Base-by-base conservation (phyloP, 2,113 vertebrate species). In the Malaclemys terrapin region DNA sequence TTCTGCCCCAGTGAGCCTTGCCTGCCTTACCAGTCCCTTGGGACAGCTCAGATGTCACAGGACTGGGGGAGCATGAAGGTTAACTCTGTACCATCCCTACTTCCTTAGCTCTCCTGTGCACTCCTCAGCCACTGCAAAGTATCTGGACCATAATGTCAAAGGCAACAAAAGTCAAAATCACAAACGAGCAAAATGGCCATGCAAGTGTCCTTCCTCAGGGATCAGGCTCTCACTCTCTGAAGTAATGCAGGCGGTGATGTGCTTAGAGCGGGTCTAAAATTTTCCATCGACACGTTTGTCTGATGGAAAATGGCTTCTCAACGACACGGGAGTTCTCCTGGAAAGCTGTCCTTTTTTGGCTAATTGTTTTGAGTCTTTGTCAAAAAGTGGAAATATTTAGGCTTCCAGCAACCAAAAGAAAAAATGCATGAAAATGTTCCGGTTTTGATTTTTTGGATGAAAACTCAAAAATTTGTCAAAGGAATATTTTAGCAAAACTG, bases 391-490 rank as follows among this genome's bases (percentile, higher is more conserved):
- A 29, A 29, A 27, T 29, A 10, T n/a, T 8, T 17, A 35, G 31
- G 8, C n/a, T 14, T 65, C 16, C 29, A 31, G 59, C 59, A 62
- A 62, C 59, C 13, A 19, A 65, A 65, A 59, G 13, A 65, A 65
- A 65, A 65, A 65, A 19, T 3, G 31, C 31, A 8, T n/a, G 31
- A 35, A 62, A 69, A 57, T 14, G 59, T 53, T 93, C 86, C 49
- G 19, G 85, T 76, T 47, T 96, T 91, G 83, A n/a, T 56, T 79
- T 96, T 94, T 89, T 50, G 53, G 88, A 86, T 72, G 56, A 90
- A 95, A 96, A 96, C 49, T 69, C 84, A 75, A 92, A 53, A 97
- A 93, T 53, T 87, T 94, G 89, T 80, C 82, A 65, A 91, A 90
- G 81, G 90, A 89, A 81, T 86, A 56, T 54, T 94, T 94, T 91